phyloP scores from a whole-genome alignment of 2,113 vertebrate genomes.

The Phyllostomus hastatus region DNA sequence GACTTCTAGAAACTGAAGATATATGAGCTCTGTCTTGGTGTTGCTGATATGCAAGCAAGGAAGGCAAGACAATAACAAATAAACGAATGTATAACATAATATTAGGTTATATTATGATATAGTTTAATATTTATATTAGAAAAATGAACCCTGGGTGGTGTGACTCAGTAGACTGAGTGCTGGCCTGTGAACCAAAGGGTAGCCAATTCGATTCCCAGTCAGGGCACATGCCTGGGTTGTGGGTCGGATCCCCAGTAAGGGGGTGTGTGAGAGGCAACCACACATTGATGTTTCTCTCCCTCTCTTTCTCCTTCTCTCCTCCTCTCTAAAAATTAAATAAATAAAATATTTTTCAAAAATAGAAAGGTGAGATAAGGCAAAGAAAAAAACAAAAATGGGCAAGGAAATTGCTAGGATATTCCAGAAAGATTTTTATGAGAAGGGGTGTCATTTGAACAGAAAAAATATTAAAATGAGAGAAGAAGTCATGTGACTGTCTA shows the following conservation, averaged over 20 bases:
- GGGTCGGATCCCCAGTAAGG: no score
- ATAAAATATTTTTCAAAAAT: no score
- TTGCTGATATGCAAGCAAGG: not conserved
- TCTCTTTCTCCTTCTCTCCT: no score
- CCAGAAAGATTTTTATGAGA: not conserved
- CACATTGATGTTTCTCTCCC: no score
- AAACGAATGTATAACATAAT: not conserved
- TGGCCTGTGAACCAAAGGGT: no score
- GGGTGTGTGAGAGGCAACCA: no score
- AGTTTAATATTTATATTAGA: not conserved
- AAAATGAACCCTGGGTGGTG: not conserved
- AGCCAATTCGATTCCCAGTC: no score
- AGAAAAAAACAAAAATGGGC: not conserved
- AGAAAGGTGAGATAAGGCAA: not conserved
- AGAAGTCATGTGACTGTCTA: not conserved
- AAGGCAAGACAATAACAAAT: not conserved
- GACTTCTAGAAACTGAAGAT: not conserved
- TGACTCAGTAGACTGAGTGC: no score
- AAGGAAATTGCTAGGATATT: not conserved
- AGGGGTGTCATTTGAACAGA: not conserved
- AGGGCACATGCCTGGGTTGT: no score
- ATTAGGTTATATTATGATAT: not conserved
- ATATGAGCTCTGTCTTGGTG: not conserved
- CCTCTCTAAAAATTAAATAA: no score
- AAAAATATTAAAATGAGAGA: not conserved